A percentile compares a stretch with the other conserved stretches of the same genome.
Evolutionary conservation across 2,113 vertebrate genomes (phyloP).

Genomic region (Myotis davidii): DNA sequence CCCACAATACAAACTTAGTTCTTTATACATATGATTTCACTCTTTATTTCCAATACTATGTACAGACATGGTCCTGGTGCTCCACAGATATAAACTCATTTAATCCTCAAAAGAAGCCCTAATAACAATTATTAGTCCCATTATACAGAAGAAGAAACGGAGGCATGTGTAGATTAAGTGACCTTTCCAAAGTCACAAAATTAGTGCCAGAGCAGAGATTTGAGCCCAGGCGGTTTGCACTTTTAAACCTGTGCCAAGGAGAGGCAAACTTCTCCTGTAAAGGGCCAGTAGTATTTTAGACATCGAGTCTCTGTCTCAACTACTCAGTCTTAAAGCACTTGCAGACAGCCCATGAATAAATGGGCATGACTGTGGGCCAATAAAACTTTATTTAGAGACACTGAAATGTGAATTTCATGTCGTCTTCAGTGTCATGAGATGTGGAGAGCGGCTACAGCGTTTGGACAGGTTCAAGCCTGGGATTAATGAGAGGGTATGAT

Average conservation of each 20-base stretch:
- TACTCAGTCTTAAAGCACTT: not conserved
- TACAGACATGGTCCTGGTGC: not conserved
- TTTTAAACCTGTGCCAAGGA: not conserved
- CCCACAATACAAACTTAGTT: not conserved
- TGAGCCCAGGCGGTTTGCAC: not conserved
- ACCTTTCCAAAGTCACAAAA: not conserved
- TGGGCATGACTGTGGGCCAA: not conserved
- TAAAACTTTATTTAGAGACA: not conserved
- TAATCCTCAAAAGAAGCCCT: not conserved
- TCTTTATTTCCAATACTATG: not conserved
- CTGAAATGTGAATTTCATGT: not conserved
- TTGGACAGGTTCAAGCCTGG: no score
- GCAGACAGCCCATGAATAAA: not conserved
- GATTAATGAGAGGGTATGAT: no score
- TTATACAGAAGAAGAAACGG: not conserved
- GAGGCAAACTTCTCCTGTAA: not conserved
- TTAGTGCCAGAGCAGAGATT: not conserved
- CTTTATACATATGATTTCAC: not conserved
- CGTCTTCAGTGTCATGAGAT: not conserved
- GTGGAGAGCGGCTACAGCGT: no score
- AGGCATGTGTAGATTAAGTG: not conserved
- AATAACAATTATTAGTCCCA: not conserved
- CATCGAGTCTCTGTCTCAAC: not conserved
- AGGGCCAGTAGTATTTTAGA: not conserved
- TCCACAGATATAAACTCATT: not conserved